Base-by-base conservation (phyloP, 2,113 vertebrate genomes). In the Motacilla alba region DNA sequence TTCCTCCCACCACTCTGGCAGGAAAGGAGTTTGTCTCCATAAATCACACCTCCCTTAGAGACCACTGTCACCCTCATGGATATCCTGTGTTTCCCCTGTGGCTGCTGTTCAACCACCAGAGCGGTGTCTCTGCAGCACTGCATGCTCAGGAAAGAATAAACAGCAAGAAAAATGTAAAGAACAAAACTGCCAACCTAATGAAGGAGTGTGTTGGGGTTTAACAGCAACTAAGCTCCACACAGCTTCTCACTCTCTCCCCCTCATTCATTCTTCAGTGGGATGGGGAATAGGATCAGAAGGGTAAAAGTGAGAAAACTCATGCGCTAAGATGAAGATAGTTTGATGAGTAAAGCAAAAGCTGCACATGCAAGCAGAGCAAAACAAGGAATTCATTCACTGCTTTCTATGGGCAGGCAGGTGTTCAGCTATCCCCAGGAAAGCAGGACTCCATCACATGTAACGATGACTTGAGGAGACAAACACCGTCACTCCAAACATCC, bases 61-160 rank as follows among this genome's bases (percentile, higher is more conserved):
- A 37, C 13, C 2, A 0, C n/a, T 11, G 46, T 93, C 70, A 82
- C 49, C 44, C 41, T 66, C 39, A n/a, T 0, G 0, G 59, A 55
- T 83, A 52, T 27, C 30, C 46, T 62, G 17, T 23, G 27, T 55
- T 53, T 49, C 26, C n/a, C 55, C 63, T 8, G 2, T 21, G 20
- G 28, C 66, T 41, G 37, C n/a, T 82, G 53, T 37, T 62, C 70
- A 58, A 33, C 37, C 41, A 49, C 28, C 43, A 78, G 39, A 68
- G 19, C 83, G 46, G 10, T 55, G 24, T 73, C 44, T 59, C 33
- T 83, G 19, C 50, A 58, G 33, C 5, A 39, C 31, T n/a, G n/a
- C 11, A 15, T 81, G 59, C 39, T 81, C 10, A 33, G 67, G 22
- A 85, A 97, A 86, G 47, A 26, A 4, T 46, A 72, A 91, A 37